Conservation (phyloP, 2,113 vertebrate species). For the Serilophus lunatus region DNA sequence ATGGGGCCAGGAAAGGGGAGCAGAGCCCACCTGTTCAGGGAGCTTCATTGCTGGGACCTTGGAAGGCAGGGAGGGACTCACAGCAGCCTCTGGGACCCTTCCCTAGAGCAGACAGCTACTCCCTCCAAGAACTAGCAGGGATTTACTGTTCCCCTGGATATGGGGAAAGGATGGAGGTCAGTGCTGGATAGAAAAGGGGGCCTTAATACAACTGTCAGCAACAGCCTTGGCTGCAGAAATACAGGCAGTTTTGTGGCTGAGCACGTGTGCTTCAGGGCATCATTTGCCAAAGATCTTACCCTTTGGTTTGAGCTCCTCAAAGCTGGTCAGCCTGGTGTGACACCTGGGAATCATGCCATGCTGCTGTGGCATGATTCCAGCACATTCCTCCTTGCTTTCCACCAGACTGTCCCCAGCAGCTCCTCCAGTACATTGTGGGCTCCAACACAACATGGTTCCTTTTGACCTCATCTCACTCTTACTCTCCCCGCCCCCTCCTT, state of each 20-base stretch:
- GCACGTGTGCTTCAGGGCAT: not conserved
- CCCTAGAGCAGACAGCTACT: not conserved
- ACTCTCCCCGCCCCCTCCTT: constrained; percentile 53
- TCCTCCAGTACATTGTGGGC: constrained; percentile 41
- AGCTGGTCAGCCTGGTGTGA: constrained; percentile 23
- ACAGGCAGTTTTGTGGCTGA: not conserved
- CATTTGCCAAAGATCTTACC: not conserved
- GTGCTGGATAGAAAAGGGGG: constrained; percentile 14
- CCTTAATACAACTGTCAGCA: not conserved
- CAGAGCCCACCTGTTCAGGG: constrained; percentile 45
- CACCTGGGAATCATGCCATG: not conserved
- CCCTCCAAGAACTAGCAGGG: not conserved
- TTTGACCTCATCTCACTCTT: constrained; percentile 56
- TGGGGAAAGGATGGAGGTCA: constrained; percentile 25
- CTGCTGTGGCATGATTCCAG: not conserved
- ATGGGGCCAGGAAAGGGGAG: constrained; percentile 54
- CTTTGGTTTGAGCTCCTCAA: not conserved
- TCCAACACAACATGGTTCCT: constrained; percentile 51
- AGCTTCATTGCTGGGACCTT: constrained; percentile 50
- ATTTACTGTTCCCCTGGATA: not conserved
- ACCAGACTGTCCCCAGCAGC: not conserved
- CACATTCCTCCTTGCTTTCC: constrained; percentile 40
- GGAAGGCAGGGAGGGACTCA: constrained; percentile 37
- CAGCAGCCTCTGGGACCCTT: not conserved
- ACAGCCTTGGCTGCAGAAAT: not conserved